Percentiles rank a stretch among this genome's conserved stretches.
Conservation (phyloP, 2,888 invertebrate species). For the Ophioninae sp. region DNA sequence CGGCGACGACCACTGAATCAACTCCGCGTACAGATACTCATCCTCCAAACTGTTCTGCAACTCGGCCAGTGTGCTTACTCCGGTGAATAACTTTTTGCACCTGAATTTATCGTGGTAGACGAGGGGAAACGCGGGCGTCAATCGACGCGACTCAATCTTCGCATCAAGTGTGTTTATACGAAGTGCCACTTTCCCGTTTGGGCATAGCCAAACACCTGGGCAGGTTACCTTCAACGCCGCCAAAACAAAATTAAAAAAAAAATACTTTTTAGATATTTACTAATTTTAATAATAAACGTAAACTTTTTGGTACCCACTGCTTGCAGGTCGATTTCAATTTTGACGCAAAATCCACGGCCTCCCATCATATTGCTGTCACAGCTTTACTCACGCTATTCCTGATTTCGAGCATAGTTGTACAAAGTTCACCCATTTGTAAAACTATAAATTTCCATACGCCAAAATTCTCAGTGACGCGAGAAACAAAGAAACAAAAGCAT, state of each 20-base stretch:
- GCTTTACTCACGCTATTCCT: slow-evolving; percentile 15
- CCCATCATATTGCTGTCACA: slow-evolving; percentile 69
- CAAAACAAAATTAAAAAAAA: slow-evolving; percentile 15
- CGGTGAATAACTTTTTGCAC: slow-evolving; percentile 84
- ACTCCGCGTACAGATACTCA: slow-evolving; percentile 85
- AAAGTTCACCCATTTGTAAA: not conserved
- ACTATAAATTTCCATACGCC: not conserved
- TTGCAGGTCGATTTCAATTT: slow-evolving; percentile 76
- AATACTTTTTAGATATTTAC: slow-evolving; percentile 2
- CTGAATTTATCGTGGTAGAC: slow-evolving; percentile 87
- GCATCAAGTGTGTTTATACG: slow-evolving; percentile 87
- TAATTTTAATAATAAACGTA: not conserved
- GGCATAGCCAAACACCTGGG: slow-evolving; percentile 93
- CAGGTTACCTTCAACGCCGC: slow-evolving; percentile 85
- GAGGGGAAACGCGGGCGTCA: slow-evolving; percentile 88
- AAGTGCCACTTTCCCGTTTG: slow-evolving; percentile 89
- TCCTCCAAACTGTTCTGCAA: slow-evolving; percentile 82
- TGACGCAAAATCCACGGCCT: slow-evolving; percentile 77
- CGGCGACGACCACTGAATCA: slow-evolving; percentile 84
- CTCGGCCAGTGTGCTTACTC: slow-evolving; percentile 80
- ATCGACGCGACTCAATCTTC: slow-evolving; percentile 85
- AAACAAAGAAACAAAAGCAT: not conserved
- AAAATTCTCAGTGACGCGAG: not conserved
- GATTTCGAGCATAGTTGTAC: slow-evolving; percentile 2
- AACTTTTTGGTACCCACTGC: slow-evolving; percentile 73